These are phyloP conservation scores for Acanthopleura granulata DNA, from an alignment of 2,888 invertebrate genomes.

Conservation along the genomic window DNA sequence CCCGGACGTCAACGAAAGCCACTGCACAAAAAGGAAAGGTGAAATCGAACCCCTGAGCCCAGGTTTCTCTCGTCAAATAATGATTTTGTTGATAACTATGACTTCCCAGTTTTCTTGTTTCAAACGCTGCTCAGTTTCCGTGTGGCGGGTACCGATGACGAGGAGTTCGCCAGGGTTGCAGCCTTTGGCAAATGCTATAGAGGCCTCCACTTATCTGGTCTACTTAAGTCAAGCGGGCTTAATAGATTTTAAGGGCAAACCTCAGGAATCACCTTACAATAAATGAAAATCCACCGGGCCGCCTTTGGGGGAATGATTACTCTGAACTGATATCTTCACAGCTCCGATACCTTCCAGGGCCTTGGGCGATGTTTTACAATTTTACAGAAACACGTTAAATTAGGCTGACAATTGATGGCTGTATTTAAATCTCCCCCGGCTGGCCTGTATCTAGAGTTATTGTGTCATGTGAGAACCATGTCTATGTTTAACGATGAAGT, in stretches of 20 bases:
- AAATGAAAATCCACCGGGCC: neutral
- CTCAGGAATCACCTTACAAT: neutral
- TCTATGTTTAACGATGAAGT: neutral
- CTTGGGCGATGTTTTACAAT: too few relatives aligned
- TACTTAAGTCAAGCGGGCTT: neutral
- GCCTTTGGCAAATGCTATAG: neutral
- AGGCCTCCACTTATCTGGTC: slow-evolving; percentile 5
- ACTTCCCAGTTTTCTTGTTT: slow-evolving; percentile 17
- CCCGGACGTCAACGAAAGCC: neutral
- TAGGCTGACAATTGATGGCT: too few relatives aligned
- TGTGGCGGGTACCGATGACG: neutral
- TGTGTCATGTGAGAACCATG: neutral
- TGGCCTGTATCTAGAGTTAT: too few relatives aligned
- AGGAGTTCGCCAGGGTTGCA: neutral
- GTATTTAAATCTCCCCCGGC: too few relatives aligned
- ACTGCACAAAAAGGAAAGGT: neutral
- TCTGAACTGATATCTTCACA: too few relatives aligned
- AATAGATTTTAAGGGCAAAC: slow-evolving; percentile 6
- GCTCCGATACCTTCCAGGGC: too few relatives aligned
- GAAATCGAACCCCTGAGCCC: neutral
- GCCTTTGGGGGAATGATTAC: neutral
- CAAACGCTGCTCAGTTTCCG: neutral
- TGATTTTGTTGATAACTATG: slow-evolving; percentile 18
- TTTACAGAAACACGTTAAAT: too few relatives aligned
- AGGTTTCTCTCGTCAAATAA: slow-evolving; percentile 18